Evolutionary conservation across 2,113 vertebrate species (phyloP).

Genomic region (Strix aluco): DNA sequence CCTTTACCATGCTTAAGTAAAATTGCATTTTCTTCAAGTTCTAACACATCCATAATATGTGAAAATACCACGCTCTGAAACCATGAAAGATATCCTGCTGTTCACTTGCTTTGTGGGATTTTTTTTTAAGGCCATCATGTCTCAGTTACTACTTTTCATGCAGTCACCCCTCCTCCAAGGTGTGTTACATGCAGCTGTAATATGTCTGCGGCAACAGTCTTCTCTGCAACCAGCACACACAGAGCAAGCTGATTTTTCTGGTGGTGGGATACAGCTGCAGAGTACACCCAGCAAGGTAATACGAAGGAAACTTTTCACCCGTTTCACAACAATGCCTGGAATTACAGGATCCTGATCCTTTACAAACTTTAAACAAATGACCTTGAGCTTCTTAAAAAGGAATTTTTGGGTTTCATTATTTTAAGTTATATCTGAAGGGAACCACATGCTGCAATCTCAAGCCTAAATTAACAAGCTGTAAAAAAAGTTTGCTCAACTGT

Average conservation of each 20-base stretch:
- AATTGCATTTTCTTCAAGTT: background rate
- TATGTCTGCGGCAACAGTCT: background rate
- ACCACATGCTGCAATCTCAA: slow-evolving; percentile 23
- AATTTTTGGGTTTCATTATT: background rate
- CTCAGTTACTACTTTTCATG: background rate
- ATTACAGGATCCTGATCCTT: slow-evolving; percentile 9
- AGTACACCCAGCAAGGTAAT: background rate
- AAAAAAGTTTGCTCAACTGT: background rate
- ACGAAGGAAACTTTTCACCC: background rate
- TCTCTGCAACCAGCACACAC: background rate
- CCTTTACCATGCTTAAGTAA: background rate
- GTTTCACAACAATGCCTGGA: background rate
- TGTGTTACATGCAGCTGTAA: background rate
- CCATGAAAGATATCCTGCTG: background rate
- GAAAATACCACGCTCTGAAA: background rate
- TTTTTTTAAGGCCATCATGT: background rate
- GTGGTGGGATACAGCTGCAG: background rate
- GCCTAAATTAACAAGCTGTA: slow-evolving; percentile 24
- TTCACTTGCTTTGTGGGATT: background rate
- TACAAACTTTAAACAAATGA: slow-evolving; percentile 25
- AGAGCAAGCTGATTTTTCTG: background rate
- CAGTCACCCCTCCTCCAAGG: background rate
- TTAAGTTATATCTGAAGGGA: slow-evolving; percentile 43
- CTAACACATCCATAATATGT: background rate
- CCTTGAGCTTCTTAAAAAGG: slow-evolving; percentile 34